Evolutionary conservation across 2,113 vertebrate genomes (phyloP), one percentile per base, ranked within the genome.

Genomic region (Cricetomys ansorgei): DNA sequence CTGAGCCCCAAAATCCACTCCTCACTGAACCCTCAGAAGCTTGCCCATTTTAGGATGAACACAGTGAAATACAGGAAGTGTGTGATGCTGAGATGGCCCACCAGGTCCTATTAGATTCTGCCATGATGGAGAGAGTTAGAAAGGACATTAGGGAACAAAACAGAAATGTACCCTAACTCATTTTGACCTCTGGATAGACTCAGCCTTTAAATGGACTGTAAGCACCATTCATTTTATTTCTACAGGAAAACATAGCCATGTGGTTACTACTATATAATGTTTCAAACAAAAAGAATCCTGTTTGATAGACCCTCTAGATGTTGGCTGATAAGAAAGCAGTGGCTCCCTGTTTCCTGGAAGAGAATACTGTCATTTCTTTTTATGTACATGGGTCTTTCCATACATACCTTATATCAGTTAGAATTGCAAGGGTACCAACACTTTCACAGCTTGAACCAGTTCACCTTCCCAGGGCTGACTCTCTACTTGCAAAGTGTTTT

Each of bases 401-500:
- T 37, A 43, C 37, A 53, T 80, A 1, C 7, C 45, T 67, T 37
- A 1, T 4, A 29, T 91, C 55, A 53, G 13, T 55, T 89, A 75
- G 19, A 88, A 50, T 88, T 64, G 4, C 31, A 57, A 88, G 31
- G 1, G 31, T 48, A n/a, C 27, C n/a, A 89, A 88, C 7, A 62
- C 48, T 40, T 34, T 88, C 76, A 62, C 57, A 40, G 16, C 53
- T 69, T 57, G 43, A 92, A 45, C 59, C 55, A 40, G 17, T 64
- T 94, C 94, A 72, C 29, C 45, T 31, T 7, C 17, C 76, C 48
- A 43, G 5, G 40, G 67, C 45, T 76, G 29, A 94, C 62, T 73
- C 48, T 91, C 72, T 86, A 48, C 53, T 97, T 45, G 29, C 7
- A 10, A 77, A 88, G 65, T 84, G 8, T 55, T 91, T 90, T 83